These are phyloP conservation scores for Marisa cornuarietis DNA, from an alignment of 1,140 invertebrate species.

Conservation along the genomic window DNA sequence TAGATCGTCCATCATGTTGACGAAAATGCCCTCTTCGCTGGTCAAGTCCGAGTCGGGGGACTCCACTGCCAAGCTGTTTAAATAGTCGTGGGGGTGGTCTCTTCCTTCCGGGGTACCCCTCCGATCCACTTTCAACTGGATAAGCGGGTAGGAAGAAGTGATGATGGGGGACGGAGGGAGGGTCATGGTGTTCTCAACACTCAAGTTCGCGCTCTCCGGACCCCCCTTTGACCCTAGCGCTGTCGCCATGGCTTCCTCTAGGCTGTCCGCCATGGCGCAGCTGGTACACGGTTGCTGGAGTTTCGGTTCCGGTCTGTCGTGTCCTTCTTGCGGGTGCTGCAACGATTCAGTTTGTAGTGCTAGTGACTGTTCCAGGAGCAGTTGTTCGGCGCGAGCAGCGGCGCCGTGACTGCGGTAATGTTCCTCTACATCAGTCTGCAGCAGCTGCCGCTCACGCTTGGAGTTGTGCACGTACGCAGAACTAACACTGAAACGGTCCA, in stretches of 20 bases:
- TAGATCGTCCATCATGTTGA: slow-evolving; percentile 57
- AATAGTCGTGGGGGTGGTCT: too few species aligned
- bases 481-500: slow-evolving; percentile 52
- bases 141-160: too few species aligned
- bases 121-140: too few species aligned
- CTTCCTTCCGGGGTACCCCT: too few species aligned
- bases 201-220: neutral
- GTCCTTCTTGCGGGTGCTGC: neutral
- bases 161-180: slow-evolving; percentile 2
- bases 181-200: neutral
- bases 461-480: slow-evolving; percentile 46
- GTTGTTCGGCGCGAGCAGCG: neutral
- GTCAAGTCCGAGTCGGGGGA: slow-evolving; percentile 36
- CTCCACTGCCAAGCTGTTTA: slow-evolving; percentile 12
- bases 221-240: neutral
- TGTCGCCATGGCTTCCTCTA: neutral
- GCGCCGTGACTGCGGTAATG: neutral
- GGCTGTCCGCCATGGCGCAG: neutral
- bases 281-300: neutral
- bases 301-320: neutral
- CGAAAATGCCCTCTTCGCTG: slow-evolving; percentile 54
- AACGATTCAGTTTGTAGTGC: neutral
- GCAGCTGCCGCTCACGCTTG: slow-evolving; percentile 20
- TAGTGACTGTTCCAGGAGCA: neutral
- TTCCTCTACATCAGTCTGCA: slow-evolving; percentile 4